phyloP scores from a whole-genome alignment of 2,888 invertebrate genomes.

The Limenitis camilla region DNA sequence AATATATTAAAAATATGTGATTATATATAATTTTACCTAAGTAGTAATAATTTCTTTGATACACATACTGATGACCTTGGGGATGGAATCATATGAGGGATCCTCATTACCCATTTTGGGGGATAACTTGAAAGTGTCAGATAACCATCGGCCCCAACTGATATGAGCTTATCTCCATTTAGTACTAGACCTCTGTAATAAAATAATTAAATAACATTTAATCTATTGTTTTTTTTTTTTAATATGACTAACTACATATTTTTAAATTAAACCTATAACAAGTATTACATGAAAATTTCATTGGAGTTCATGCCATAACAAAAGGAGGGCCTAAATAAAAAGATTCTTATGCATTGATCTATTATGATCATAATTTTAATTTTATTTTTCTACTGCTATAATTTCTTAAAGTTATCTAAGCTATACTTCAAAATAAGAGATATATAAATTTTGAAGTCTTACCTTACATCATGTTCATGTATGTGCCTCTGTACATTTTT shows the following conservation, averaged over 20 bases:
- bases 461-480: slow-evolving; percentile 90
- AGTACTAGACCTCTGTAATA: slow-evolving; percentile 77
- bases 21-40: slow-evolving; percentile 49
- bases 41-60: slow-evolving; percentile 70
- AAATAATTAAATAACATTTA: background rate
- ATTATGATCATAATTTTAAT: no score
- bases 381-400: no score
- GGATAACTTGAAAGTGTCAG: slow-evolving; percentile 82
- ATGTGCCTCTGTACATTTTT: slow-evolving; percentile 84
- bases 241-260: no score
- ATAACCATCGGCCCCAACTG: slow-evolving; percentile 88
- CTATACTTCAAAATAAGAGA: no score
- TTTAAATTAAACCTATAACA: no score
- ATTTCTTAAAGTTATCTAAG: no score
- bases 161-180: slow-evolving; percentile 79
- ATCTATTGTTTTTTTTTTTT: background rate
- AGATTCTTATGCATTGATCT: no score
- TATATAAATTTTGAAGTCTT: no score
- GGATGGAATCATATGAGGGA: slow-evolving; percentile 81
- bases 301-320: no score
- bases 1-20: background rate
- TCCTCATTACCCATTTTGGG: slow-evolving; percentile 78
- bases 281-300: background rate
- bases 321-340: no score
- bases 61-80: slow-evolving; percentile 73